A percentile compares a stretch with the other conserved stretches of the same genome.
phyloP scores from a whole-genome alignment of 23 tunicate genomes.

The Corella eumyota region DNA sequence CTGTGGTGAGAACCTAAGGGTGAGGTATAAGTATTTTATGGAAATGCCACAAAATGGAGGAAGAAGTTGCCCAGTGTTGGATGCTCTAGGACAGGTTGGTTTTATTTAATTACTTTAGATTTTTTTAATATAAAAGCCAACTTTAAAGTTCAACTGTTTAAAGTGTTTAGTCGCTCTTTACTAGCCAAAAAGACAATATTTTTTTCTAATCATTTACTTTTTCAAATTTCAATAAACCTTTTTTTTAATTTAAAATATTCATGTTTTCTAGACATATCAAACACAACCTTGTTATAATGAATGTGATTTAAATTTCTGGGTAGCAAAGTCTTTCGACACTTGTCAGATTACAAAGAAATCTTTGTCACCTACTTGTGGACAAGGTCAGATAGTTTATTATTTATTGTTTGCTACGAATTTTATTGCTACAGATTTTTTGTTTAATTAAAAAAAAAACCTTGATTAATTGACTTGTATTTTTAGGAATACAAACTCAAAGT shows the following conservation, averaged over 20 bases:
- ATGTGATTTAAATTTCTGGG: constrained; percentile 45
- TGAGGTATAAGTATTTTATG: constrained; percentile 11
- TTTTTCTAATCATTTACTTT: no score
- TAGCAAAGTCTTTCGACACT: constrained; percentile 18
- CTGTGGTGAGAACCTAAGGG: constrained; percentile 41
- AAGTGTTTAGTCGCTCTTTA: not conserved
- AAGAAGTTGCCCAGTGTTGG: constrained; percentile 35
- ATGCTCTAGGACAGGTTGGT: constrained; percentile 16
- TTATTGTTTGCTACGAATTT: not conserved
- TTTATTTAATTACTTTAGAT: not conserved
- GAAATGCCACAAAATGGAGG: constrained; percentile 34
- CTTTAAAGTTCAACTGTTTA: constrained; percentile 3
- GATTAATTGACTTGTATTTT: not conserved
- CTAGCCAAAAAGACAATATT: no score
- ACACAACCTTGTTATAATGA: constrained; percentile 20
- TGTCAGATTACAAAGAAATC: constrained; percentile 20
- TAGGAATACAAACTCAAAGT: constrained; percentile 38
- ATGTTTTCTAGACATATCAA: constrained; percentile 25
- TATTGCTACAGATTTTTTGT: not conserved
- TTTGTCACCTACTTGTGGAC: constrained; percentile 24
- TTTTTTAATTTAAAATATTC: not conserved
- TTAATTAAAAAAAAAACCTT: not conserved
- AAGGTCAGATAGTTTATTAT: constrained; percentile 18
- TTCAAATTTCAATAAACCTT: no score
- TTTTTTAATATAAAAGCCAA: not conserved